Conservation (phyloP, 2,888 invertebrate species). For the Masnerella sp. region DNA sequence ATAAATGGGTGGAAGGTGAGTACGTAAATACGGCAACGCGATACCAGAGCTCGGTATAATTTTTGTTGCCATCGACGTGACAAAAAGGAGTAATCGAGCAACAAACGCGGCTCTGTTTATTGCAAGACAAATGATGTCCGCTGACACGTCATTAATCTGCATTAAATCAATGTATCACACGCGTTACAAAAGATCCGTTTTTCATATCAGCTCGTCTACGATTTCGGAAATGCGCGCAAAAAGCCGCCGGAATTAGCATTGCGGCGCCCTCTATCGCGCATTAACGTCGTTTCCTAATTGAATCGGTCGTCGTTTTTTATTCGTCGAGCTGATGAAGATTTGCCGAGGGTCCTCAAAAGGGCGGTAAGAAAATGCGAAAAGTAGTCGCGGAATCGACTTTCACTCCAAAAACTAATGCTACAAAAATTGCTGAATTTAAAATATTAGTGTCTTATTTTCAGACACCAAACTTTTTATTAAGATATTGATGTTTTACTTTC, state of each 20-base stretch:
- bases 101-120: constrained; percentile 41
- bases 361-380: too few relatives aligned
- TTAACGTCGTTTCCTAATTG: constrained; percentile 71
- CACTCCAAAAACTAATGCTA: too few relatives aligned
- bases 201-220: constrained; percentile 6
- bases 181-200: constrained; percentile 27
- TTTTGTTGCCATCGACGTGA: constrained; percentile 40
- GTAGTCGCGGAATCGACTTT: too few relatives aligned
- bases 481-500: too few relatives aligned
- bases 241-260: neutral
- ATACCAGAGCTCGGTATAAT: constrained; percentile 17
- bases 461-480: too few relatives aligned
- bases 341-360: constrained; percentile 63
- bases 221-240: constrained; percentile 23
- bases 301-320: constrained; percentile 63
- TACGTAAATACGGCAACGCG: constrained; percentile 25
- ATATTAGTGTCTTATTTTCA: too few relatives aligned
- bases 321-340: constrained; percentile 41
- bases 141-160: constrained; percentile 38
- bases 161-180: constrained; percentile 46
- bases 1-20: constrained; percentile 35
- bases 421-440: too few relatives aligned
- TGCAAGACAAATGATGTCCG: constrained; percentile 41
- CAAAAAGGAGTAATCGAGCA: constrained; percentile 44
- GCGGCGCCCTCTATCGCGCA: constrained; percentile 25